Percentiles rank a stretch among this genome's conserved stretches.
Evolutionary conservation across 1,140 invertebrate species (phyloP).

Genomic region (Conus betulinus): DNA sequence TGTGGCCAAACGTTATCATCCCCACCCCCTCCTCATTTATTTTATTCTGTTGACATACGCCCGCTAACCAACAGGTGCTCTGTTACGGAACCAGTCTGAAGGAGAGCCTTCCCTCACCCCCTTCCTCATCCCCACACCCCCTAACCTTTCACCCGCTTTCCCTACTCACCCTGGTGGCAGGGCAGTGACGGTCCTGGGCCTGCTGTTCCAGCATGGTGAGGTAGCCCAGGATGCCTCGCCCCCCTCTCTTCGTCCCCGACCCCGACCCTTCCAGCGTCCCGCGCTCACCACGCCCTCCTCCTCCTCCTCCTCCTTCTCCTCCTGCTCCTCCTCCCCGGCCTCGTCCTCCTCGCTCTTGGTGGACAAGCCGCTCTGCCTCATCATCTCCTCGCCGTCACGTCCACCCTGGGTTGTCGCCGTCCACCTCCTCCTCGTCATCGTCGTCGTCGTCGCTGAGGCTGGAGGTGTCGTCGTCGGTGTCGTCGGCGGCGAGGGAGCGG

Average conservation of each 20-base stretch:
- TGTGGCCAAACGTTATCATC: too few species aligned
- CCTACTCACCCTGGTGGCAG: not conserved
- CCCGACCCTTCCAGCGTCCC: not conserved
- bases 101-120: too few species aligned
- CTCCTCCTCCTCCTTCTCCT: not conserved
- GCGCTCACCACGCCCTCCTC: not conserved
- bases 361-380: slow-evolving; percentile 21
- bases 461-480: slow-evolving; percentile 5
- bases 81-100: too few species aligned
- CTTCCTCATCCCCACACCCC: too few species aligned
- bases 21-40: too few species aligned
- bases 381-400: slow-evolving; percentile 28
- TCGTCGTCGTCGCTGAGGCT: slow-evolving; percentile 33
- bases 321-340: not conserved
- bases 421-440: slow-evolving; percentile 44
- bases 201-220: slow-evolving; percentile 64
- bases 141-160: not conserved
- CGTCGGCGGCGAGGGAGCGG: slow-evolving; percentile 5
- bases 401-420: slow-evolving; percentile 37
- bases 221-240: slow-evolving; percentile 62
- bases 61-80: too few species aligned
- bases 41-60: too few species aligned
- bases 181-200: slow-evolving; percentile 47
- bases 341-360: slow-evolving; percentile 19
- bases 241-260: slow-evolving; percentile 22